Evolutionary conservation across 2,888 invertebrate species (phyloP).

Genomic region (Lasioglossum vierecki): DNA sequence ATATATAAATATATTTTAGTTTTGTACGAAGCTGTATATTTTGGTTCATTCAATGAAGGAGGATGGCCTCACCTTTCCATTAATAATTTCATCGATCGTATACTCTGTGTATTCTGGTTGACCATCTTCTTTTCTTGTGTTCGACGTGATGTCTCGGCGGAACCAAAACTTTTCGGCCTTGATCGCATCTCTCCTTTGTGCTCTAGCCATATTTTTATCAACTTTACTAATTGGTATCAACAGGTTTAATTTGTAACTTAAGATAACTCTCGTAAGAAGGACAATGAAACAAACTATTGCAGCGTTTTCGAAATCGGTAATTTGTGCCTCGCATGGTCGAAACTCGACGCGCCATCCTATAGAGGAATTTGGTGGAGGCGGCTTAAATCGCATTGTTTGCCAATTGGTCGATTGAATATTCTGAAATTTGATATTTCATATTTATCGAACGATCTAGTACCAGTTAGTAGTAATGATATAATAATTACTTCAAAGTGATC

Average conservation of each 20-base stretch:
- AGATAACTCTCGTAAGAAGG: conserved; percentile 96
- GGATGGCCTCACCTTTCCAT: conserved; percentile 90
- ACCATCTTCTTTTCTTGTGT: conserved; percentile 83
- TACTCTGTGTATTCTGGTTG: conserved; percentile 89
- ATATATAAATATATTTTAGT: conserved; percentile 8
- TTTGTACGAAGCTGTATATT: background rate
- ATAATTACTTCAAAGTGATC: conserved; percentile 97
- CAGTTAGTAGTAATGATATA: conserved; percentile 10
- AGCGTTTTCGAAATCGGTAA: conserved; percentile 99
- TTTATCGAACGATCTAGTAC: background rate
- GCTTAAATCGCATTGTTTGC: conserved; percentile 99
- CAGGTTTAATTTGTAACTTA: conserved; percentile 97
- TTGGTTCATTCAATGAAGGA: background rate
- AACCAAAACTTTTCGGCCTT: conserved; percentile 96
- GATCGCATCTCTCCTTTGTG: conserved; percentile 96
- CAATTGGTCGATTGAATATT: conserved; percentile 99
- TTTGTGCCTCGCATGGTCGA: conserved; percentile 98
- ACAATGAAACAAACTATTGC: conserved; percentile 99
- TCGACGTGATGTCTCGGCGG: conserved; percentile 90
- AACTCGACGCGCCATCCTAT: conserved; percentile 99
- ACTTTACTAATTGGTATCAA: conserved; percentile 99
- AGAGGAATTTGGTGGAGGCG: conserved; percentile 96
- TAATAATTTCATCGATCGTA: conserved; percentile 98
- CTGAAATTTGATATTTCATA: conserved; percentile 84
- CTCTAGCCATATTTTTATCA: conserved; percentile 98